Evolutionary conservation across 1,140 invertebrate genomes (phyloP).

Genomic region (Paramacrobiotus metropolitanus): DNA sequence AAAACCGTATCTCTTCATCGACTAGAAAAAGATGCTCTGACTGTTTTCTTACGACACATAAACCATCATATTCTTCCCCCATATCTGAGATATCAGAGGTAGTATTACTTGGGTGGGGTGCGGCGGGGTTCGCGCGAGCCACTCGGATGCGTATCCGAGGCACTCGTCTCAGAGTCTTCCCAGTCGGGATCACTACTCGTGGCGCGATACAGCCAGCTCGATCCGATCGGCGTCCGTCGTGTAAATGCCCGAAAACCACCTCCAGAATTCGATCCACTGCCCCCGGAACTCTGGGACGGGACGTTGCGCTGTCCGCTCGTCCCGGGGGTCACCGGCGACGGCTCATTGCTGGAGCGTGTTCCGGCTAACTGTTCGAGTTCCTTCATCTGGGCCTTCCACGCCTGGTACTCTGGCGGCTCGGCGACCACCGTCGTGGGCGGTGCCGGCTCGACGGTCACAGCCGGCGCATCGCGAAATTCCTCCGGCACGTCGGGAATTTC

Average conservation of each 20-base stretch:
- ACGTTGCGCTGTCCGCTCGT: background rate
- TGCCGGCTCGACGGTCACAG: background rate
- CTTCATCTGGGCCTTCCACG: conserved; percentile 5
- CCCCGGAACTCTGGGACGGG: background rate
- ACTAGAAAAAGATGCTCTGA: too few species aligned
- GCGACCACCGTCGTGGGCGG: background rate
- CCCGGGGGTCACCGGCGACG: background rate
- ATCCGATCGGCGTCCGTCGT: background rate
- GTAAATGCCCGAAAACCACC: background rate
- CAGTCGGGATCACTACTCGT: conserved; percentile 2
- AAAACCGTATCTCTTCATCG: too few species aligned
- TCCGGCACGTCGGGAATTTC: conserved; percentile 1
- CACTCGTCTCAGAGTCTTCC: background rate
- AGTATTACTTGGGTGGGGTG: too few species aligned
- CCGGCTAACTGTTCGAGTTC: background rate
- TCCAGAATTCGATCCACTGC: background rate
- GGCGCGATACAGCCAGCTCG: background rate
- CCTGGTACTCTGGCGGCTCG: background rate
- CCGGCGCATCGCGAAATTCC: background rate
- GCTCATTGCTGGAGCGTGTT: background rate
- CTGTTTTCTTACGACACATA: too few species aligned
- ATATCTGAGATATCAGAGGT: too few species aligned
- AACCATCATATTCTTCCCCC: too few species aligned
- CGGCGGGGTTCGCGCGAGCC: too few species aligned
- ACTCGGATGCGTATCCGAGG: background rate